Evolutionary conservation across 2,888 invertebrate genomes (phyloP), one percentile per base, ranked within the genome.

Genomic region (Polyommatus iphigenia): DNA sequence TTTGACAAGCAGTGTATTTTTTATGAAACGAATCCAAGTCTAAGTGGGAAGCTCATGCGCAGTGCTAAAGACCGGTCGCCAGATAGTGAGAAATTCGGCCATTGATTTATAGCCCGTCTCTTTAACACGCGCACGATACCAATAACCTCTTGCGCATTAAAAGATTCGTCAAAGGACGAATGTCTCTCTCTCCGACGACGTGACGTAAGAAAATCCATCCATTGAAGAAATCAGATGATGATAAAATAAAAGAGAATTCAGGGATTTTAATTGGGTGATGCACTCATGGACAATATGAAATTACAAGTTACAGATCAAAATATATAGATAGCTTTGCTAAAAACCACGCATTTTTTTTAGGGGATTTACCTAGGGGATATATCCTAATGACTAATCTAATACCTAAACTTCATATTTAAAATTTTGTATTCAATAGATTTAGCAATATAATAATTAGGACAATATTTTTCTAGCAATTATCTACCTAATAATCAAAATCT

Each of bases 311-410:
- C 29, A 67, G 67, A 67, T 62, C 20, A 59, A 62, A n/a, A n/a
- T n/a, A n/a, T n/a, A 62, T 1, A 6, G 32, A 67, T 29, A 67
- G 15, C 15, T 29, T 29, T 0, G 15, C 67, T 29, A 32, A 18
- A 29, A 29, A 67, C 29, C 29, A 67, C 24, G 62, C 62, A 67
- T 67, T 67, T 67, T n/a, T n/a, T n/a, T n/a, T n/a, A n/a, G n/a
- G n/a, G 10, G 62, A 5, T 29, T 67, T 18, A 67, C 29, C 67
- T 67, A 32, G 2, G 5, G 29, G 29, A 29, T n/a, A n/a, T n/a
- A n/a, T n/a, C 54, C 54, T 54, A 32, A 29, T 18, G 6, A 15
- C 29, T 67, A 67, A 67, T 67, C 67, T 67, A 67, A 67, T 13
- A 62, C 4, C 6, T 15, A 32, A 67, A 67, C 29, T 2, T 72